A percentile compares a stretch with the other conserved stretches of the same genome.
Conservation (phyloP, 1,140 invertebrate species). For the Holotrichia oblita region DNA sequence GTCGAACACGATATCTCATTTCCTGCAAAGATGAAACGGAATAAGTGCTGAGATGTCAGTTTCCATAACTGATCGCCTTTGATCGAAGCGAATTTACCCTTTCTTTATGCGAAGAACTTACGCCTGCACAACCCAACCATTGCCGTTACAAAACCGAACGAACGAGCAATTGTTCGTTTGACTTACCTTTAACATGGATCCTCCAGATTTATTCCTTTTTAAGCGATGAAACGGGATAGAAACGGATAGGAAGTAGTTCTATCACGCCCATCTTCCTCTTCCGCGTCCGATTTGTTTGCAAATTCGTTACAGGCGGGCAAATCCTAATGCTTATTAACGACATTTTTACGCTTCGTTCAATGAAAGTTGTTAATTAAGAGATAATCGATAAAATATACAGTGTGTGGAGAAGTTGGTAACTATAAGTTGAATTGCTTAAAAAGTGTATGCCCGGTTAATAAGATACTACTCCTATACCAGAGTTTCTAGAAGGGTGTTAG, state of each 20-base stretch:
- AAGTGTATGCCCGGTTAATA: too few relatives aligned
- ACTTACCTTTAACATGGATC: conserved; percentile 22
- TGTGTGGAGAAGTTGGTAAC: too few relatives aligned
- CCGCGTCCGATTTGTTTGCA: conserved; percentile 21
- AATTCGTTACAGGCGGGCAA: background rate
- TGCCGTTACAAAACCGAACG: conserved; percentile 25
- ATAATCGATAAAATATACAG: too few relatives aligned
- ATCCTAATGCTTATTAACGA: conserved; percentile 16
- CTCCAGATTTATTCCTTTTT: conserved; percentile 13
- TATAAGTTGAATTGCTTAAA: too few relatives aligned
- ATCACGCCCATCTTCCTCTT: conserved; percentile 5
- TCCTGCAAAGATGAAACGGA: conserved; percentile 30
- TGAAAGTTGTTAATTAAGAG: too few relatives aligned
- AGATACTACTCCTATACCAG: too few relatives aligned
- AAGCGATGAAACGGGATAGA: background rate
- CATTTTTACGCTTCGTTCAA: background rate
- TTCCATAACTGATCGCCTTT: conserved; percentile 46
- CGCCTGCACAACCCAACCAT: background rate
- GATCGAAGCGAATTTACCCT: conserved; percentile 41
- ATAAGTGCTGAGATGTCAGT: conserved; percentile 46
- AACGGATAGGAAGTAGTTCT: conserved; percentile 30
- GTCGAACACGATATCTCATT: conserved; percentile 24
- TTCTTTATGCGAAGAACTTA: background rate
- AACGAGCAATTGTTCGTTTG: conserved; percentile 21
- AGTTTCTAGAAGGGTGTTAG: too few relatives aligned